Evolutionary conservation across 2,888 invertebrate species (phyloP).

Genomic region (Himalopsyche japonica): DNA sequence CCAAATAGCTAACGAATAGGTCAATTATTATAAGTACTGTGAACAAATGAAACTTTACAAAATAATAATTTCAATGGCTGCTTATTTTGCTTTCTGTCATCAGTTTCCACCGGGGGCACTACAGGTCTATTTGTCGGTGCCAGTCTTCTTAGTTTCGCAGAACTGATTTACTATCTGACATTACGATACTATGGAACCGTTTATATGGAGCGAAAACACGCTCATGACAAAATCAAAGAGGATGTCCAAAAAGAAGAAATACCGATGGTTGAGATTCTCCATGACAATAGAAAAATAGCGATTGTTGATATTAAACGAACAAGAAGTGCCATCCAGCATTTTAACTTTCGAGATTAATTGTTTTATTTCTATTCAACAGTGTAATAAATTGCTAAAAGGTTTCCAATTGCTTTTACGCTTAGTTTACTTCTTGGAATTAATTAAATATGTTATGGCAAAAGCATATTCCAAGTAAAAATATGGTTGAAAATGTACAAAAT

Average conservation of each 20-base stretch:
- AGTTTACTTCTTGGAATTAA: too few relatives aligned
- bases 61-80: too few relatives aligned
- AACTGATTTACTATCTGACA: conserved; percentile 65
- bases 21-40: too few relatives aligned
- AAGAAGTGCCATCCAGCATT: conserved; percentile 14
- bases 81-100: neutral
- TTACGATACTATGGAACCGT: conserved; percentile 56
- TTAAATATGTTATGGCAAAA: too few relatives aligned
- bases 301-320: conserved; percentile 38
- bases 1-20: too few relatives aligned
- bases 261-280: neutral
- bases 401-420: too few relatives aligned
- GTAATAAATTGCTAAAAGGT: too few relatives aligned
- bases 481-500: too few relatives aligned
- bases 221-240: neutral
- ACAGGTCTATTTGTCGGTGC: conserved; percentile 69
- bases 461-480: too few relatives aligned
- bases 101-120: conserved; percentile 69
- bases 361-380: neutral
- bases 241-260: neutral
- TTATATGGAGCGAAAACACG: conserved; percentile 43
- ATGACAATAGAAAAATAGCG: conserved; percentile 10
- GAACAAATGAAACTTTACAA: too few relatives aligned
- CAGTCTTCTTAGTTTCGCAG: conserved; percentile 68
- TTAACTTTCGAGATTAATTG: neutral